phyloP scores from a whole-genome alignment of 1,140 invertebrate genomes.

The honey bee (Apis mellifera) region DNA sequence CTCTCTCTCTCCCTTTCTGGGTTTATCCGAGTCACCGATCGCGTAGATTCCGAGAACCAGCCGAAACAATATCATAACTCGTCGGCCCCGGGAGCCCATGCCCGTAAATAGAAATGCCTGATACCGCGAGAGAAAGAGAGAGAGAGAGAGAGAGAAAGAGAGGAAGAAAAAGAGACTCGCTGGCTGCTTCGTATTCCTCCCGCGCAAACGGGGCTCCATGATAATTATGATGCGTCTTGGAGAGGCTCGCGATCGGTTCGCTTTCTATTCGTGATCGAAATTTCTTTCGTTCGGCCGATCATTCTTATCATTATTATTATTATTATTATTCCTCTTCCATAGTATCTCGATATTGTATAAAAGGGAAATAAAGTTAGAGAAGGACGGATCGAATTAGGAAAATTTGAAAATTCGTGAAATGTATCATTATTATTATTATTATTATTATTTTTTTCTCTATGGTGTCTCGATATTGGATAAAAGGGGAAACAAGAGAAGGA shows the following conservation, averaged over 20 bases:
- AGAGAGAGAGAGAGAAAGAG: too few relatives aligned
- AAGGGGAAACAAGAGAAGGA: too few relatives aligned
- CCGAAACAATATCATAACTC: slow-evolving; percentile 82
- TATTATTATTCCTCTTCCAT: not conserved
- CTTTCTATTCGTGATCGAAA: slow-evolving; percentile 72
- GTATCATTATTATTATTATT: too few relatives aligned
- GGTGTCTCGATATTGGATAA: too few relatives aligned
- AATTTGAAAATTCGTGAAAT: too few relatives aligned
- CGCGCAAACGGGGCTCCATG: slow-evolving; percentile 54
- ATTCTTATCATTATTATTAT: too few relatives aligned
- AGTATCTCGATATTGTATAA: too few relatives aligned
- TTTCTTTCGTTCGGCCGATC: slow-evolving; percentile 63
- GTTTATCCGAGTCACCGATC: slow-evolving; percentile 79
- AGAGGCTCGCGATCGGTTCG: slow-evolving; percentile 67
- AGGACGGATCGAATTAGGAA: too few relatives aligned
- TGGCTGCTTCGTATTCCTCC: slow-evolving; percentile 69
- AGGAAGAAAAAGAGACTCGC: slow-evolving; percentile 11
- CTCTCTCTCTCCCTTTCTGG: slow-evolving; percentile 53
- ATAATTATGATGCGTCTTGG: slow-evolving; percentile 78
- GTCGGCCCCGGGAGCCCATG: slow-evolving; percentile 71
- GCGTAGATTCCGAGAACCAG: slow-evolving; percentile 79
- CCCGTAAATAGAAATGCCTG: slow-evolving; percentile 77
- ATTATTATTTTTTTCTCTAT: too few relatives aligned
- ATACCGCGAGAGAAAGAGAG: slow-evolving; percentile 56
- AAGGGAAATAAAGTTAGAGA: too few relatives aligned